Base-by-base conservation (phyloP, 1,140 invertebrate species). In the Ladona fulva region DNA sequence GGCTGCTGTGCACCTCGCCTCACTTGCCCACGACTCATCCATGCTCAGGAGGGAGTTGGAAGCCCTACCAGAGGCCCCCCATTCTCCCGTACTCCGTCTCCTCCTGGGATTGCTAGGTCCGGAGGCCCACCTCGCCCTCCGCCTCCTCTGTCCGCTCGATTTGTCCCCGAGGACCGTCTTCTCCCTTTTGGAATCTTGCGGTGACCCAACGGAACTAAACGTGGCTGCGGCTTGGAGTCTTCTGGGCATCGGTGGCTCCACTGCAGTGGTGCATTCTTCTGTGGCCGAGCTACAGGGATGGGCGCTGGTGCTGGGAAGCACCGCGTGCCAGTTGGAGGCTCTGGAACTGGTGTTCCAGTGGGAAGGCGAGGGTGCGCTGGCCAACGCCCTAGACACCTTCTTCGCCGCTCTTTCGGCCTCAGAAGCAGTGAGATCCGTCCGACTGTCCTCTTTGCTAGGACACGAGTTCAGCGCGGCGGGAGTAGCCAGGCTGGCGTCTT, bases 1-100 rank as follows among this genome's bases (percentile, higher is more conserved):
- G 0, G 86, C 87, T 0, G 88, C 88, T 5, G 88, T 88, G 77
- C 89, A 89, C 80, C 81, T 89, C 3, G 85, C 86, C 0, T 87
- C 87, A 0, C 83, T 88, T 0, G 87, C 87, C 1, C 86, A 87
- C 77, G 86, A 87, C 80, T 83, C 87, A 0, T 86, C 86, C 74
- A 85, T 88, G 0, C 80, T 89, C 12, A 81, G 87, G 44, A 82
- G 85, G 16, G 88, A 89, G 80, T 80, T 89, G 37, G 87, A 89
- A 42, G 85, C 85, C 12, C 81, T 89, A 24, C 87, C 87, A 24
- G 22, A 25, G 22, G 76, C 25, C 5, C 16, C 11, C 25, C n/a
- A 19, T 10, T n/a, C 66, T 75, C 76, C 80, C 14, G 85, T 87
- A 24, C 82, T 89, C 52, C 82, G 85, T 22, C 86, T 87, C 78